These are phyloP conservation scores for Globicephala melas DNA, from an alignment of 2,113 vertebrate species.

Conservation along the genomic window DNA sequence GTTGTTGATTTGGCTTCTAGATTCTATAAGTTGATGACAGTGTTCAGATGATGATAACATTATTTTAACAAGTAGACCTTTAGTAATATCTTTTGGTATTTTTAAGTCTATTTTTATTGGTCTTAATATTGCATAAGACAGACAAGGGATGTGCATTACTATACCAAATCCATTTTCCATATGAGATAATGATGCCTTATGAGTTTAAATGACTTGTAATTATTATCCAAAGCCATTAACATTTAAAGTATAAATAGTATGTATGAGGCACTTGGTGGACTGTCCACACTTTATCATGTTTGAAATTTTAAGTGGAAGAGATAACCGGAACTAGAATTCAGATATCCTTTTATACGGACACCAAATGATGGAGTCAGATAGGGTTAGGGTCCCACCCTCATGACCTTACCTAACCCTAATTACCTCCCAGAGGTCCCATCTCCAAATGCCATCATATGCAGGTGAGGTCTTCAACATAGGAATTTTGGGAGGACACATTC, in stretches of 20 bases:
- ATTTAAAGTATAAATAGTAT: not conserved
- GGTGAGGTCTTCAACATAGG: not conserved
- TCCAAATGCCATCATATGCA: not conserved
- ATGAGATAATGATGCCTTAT: not conserved
- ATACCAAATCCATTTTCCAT: not conserved
- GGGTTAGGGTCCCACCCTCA: not conserved
- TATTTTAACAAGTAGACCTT: slow-evolving; percentile 3
- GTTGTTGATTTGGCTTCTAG: not conserved
- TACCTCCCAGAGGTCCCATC: not conserved
- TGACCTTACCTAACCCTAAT: not conserved
- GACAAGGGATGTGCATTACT: not conserved
- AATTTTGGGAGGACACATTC: not conserved
- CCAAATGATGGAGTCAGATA: not conserved
- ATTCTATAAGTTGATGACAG: not conserved
- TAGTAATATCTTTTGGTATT: not conserved
- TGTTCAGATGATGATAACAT: not conserved
- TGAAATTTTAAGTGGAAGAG: slow-evolving; percentile 15
- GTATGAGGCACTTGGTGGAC: not conserved
- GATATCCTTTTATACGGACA: not conserved
- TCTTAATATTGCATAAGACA: not conserved
- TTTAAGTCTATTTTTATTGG: not conserved
- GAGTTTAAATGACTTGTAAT: not conserved
- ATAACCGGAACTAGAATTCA: not conserved
- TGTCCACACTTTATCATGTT: not conserved
- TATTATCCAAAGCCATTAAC: not conserved